phyloP scores from a whole-genome alignment of 1,140 invertebrate species.

The Ptiloglossa arizonensis region DNA sequence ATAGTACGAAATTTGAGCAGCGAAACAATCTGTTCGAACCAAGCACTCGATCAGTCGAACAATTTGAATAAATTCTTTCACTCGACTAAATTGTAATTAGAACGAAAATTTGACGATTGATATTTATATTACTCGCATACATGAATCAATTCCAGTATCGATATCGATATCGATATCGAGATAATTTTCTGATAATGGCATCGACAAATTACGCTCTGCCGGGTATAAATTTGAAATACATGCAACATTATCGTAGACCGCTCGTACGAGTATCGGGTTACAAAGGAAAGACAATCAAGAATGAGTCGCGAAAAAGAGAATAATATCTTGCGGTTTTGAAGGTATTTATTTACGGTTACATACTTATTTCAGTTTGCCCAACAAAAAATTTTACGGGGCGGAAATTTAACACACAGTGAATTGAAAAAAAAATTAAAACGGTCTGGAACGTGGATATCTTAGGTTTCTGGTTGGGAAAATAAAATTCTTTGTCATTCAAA shows the following conservation, averaged over 20 bases:
- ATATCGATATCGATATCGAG: not conserved
- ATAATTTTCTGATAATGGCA: not conserved
- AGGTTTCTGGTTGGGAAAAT: not conserved
- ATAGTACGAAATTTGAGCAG: not conserved
- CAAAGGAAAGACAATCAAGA: slow-evolving; percentile 11
- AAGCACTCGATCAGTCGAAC: not conserved
- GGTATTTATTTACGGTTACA: not conserved
- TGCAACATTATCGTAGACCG: not conserved
- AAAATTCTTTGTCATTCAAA: not conserved
- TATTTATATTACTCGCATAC: not conserved
- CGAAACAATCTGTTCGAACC: no score
- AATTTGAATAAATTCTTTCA: not conserved
- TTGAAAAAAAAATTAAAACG: no score
- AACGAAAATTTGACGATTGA: not conserved
- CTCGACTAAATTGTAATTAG: not conserved
- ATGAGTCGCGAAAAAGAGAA: not conserved
- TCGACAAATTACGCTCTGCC: not conserved
- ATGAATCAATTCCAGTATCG: not conserved
- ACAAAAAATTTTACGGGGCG: not conserved
- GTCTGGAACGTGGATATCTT: no score
- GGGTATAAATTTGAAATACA: not conserved
- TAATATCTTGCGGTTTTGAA: not conserved
- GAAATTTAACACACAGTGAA: not conserved
- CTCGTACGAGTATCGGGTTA: not conserved
- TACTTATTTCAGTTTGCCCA: not conserved